Conservation (phyloP, 1,140 invertebrate species). For the Daktulosphaira vitifoliae region DNA sequence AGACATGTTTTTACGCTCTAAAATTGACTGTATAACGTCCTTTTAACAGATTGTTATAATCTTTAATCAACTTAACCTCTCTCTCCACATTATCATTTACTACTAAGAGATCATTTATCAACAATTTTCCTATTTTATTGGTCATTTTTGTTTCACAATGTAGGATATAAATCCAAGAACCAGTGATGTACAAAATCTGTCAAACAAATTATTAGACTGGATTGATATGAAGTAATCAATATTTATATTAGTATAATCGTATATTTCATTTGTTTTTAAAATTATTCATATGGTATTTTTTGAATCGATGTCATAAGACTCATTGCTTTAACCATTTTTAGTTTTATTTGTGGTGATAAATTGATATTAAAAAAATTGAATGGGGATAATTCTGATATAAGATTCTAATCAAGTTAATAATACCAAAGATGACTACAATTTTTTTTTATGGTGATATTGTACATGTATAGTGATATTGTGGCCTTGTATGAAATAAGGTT, state of each 20-base stretch:
- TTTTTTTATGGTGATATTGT: too few species aligned
- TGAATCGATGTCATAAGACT: neutral
- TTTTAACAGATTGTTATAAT: constrained; percentile 42
- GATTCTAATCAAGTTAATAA: too few species aligned
- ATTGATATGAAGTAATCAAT: neutral
- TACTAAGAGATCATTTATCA: neutral
- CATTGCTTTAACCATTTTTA: constrained; percentile 28
- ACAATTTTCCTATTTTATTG: neutral
- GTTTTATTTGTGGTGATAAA: constrained; percentile 36
- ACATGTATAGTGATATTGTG: too few species aligned
- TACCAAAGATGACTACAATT: too few species aligned
- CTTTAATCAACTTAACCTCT: constrained; percentile 42
- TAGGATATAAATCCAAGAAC: constrained; percentile 4
- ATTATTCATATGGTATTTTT: too few species aligned
- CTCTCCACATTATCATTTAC: constrained; percentile 42
- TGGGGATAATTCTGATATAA: too few species aligned
- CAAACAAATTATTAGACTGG: neutral
- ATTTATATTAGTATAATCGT: neutral
- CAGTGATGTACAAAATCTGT: neutral
- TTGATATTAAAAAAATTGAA: too few species aligned
- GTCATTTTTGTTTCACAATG: constrained; percentile 10
- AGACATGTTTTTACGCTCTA: too few species aligned
- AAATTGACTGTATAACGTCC: too few species aligned
- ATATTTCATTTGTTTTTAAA: neutral
- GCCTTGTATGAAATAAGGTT: too few species aligned